Conservation (phyloP, 2,797 vertebrate species). For the Mico argentatus region DNA sequence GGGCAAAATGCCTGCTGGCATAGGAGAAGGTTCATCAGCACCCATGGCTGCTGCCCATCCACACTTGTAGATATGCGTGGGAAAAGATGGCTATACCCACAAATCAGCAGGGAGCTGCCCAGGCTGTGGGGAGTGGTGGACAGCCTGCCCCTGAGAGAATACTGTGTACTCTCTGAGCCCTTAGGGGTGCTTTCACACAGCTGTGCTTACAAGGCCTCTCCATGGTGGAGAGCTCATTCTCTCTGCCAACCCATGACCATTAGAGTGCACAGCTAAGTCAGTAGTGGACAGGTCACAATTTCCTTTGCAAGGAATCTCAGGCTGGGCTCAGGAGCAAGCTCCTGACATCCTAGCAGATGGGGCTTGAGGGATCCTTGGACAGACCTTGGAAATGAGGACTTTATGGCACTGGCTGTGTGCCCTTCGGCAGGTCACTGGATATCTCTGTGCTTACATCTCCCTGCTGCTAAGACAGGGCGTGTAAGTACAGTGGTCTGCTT, state of each 20-base stretch:
- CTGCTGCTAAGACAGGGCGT: not conserved
- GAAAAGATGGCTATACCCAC: not conserved
- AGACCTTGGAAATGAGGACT: not conserved
- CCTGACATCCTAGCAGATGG: not conserved
- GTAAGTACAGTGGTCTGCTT: not conserved
- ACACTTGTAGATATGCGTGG: not conserved
- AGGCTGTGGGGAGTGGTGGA: not conserved
- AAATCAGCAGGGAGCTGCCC: not conserved
- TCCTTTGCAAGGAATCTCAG: not conserved
- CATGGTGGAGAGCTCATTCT: not conserved
- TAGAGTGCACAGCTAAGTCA: not conserved
- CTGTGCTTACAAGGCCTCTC: not conserved
- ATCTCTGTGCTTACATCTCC: not conserved
- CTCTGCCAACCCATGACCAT: not conserved
- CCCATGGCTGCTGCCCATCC: too few relatives aligned
- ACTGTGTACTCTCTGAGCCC: not conserved
- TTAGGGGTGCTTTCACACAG: not conserved
- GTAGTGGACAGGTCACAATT: not conserved
- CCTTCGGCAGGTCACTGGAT: not conserved
- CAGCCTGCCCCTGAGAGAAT: not conserved
- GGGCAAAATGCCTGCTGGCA: not conserved
- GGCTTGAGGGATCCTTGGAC: not conserved
- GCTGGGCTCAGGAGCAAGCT: not conserved
- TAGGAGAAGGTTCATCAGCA: too few relatives aligned
- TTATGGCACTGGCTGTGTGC: not conserved